Evolutionary conservation across 2,113 vertebrate genomes (phyloP), one percentile per base, ranked within the genome.

Genomic region (Oncorhynchus nerka): DNA sequence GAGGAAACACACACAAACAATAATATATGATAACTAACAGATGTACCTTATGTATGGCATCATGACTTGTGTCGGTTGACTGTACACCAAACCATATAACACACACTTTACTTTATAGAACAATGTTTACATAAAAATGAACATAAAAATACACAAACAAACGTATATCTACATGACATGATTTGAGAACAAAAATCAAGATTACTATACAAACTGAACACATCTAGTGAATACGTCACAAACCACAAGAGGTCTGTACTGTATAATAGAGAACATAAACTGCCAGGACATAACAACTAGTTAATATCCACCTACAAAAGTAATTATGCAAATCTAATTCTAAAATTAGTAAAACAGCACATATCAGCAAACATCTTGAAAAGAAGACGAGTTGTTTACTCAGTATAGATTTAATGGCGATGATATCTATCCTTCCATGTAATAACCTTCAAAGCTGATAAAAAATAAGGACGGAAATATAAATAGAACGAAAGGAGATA

Each of bases 401-500:
- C 55, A 64, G 80, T 81, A 79, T 79, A 81, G 76, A 90, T 88
- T 89, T 86, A 90, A 84, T 78, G 76, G 76, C 68, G 77, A 75
- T 80, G 80, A 87, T 87, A 77, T 87, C 85, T 87, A 55, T 62
- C 59, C n/a, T 65, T 84, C 84, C 85, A 85, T 85, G 82, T 89
- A 91, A 90, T 91, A 88, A 90, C 85, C 89, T 90, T 93, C 90
- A 92, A 90, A 89, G 89, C 79, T 69, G 86, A 90, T 89, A 89
- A 89, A 90, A 45, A 92, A 90, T 88, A 89, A 89, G 82, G 84
- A 82, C 75, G 16, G 70, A 88, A 85, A 80, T 86, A 91, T 89
- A 93, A 93, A 93, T 92, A 92, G 91, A 89, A 92, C 75, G 83
- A 90, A 89, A 90, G 86, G 89, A 87, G 84, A 91, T 84, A 86